Evolutionary conservation across 2,797 vertebrate species (phyloP).

Genomic region (Manis javanica): DNA sequence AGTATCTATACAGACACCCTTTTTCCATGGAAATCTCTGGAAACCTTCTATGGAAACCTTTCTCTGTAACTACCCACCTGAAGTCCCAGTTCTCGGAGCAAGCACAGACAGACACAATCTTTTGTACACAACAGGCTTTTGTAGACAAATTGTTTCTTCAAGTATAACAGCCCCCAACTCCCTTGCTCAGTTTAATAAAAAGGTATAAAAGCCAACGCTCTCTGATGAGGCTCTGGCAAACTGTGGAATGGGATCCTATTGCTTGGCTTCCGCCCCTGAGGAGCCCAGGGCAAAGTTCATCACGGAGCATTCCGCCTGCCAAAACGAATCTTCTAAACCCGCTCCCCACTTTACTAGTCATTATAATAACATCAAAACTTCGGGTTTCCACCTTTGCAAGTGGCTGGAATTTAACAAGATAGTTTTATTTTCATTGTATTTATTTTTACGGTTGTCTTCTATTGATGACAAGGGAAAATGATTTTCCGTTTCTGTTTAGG

Average conservation of each 20-base stretch:
- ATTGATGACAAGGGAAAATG: neutral
- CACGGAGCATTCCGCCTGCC: neutral
- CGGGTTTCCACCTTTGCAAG: neutral
- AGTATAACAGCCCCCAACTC: neutral
- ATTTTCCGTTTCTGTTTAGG: neutral
- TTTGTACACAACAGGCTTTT: neutral
- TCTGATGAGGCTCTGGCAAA: neutral
- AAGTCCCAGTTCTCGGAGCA: neutral
- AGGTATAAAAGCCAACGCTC: neutral
- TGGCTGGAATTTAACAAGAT: neutral
- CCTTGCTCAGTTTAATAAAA: neutral
- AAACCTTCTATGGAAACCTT: neutral
- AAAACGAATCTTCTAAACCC: neutral
- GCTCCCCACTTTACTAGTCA: neutral
- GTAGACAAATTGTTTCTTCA: neutral
- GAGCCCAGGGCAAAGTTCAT: neutral
- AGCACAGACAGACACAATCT: neutral
- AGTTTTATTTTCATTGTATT: neutral
- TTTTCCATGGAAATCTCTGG: neutral
- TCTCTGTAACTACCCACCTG: neutral
- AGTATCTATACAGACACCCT: neutral
- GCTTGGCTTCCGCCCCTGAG: neutral
- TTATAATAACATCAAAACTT: neutral
- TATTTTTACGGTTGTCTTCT: neutral
- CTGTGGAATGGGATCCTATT: neutral